Evolutionary conservation across 2,888 invertebrate species (phyloP), one percentile per base, ranked within the genome.

Genomic region (Lepetodrilus schrolli): DNA sequence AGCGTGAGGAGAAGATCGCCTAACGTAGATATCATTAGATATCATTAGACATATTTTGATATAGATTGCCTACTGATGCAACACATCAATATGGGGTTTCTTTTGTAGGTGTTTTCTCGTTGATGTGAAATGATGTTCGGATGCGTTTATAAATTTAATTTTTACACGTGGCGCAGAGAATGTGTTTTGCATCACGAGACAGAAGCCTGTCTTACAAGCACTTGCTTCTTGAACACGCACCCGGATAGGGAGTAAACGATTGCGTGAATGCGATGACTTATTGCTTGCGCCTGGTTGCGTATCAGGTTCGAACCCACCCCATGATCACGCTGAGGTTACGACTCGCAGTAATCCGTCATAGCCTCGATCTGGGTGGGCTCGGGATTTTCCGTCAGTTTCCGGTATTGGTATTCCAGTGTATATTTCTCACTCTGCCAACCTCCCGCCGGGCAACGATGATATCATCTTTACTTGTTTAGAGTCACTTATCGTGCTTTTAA

Each of bases 351-450:
- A 58, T 58, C 30, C 58, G 58, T 58, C 58, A 34, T 4, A 49
- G 50, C 50, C 13, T 48, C 70, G 4, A 21, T 49, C 34, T 70
- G 70, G 49, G 70, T 70, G 70, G 70, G 34, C 70, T 70, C 70
- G 70, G 37, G 21, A 38, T 23, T 34, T 70, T 50, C 50, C 50
- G 70, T 49, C 50, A 70, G 23, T 70, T 50, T 70, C 70, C 50
- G 70, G 50, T 49, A 50, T n/a, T 23, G 37, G 58, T 58, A 36
- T 70, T 49, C 38, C n/a, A 37, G 34, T 21, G 37, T 70, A 26
- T 10, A 50, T 36, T 30, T 50, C 23, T 1, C 13, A 58, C 34
- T 34, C 58, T 21, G 58, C 58, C 2, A n/a, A 2, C 58, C 3
- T 26, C 58, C 26, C 58, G 30, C 8, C 30, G 26, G 58, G 58